Evolutionary conservation across 2,888 invertebrate genomes (phyloP).

Genomic region (Parapristionchus giblindavisi): DNA sequence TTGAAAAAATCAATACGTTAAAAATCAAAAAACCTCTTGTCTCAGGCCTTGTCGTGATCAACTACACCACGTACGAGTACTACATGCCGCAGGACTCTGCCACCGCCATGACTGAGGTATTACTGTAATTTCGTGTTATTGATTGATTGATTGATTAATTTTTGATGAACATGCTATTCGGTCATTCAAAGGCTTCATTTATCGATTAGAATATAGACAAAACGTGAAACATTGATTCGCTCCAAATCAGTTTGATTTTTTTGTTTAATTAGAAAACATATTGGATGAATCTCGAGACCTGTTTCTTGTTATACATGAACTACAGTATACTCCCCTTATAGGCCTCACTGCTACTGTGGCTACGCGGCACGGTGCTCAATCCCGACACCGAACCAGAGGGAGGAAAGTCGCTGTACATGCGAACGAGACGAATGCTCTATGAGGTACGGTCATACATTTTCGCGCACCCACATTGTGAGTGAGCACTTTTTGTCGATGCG

Average conservation of each 20-base stretch:
- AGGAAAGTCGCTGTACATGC: conserved; percentile 12
- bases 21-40: background rate
- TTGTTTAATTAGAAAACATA: too few species aligned
- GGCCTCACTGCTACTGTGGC: conserved; percentile 35
- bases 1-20: too few species aligned
- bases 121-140: background rate
- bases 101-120: conserved; percentile 78
- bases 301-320: too few species aligned
- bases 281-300: too few species aligned
- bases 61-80: conserved; percentile 90
- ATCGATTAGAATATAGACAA: too few species aligned
- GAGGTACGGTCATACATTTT: conserved; percentile 28
- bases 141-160: background rate
- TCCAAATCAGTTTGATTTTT: too few species aligned
- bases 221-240: too few species aligned
- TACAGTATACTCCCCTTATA: background rate
- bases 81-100: conserved; percentile 85
- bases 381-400: conserved; percentile 16
- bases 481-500: too few species aligned
- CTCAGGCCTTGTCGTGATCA: conserved; percentile 87
- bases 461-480: too few species aligned
- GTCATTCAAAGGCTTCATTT: too few species aligned
- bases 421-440: conserved; percentile 22
- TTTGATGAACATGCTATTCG: conserved; percentile 62
- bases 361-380: conserved; percentile 14